Evolutionary conservation across 2,113 vertebrate genomes (phyloP).

Genomic region (Plecturocebus donacophilus): DNA sequence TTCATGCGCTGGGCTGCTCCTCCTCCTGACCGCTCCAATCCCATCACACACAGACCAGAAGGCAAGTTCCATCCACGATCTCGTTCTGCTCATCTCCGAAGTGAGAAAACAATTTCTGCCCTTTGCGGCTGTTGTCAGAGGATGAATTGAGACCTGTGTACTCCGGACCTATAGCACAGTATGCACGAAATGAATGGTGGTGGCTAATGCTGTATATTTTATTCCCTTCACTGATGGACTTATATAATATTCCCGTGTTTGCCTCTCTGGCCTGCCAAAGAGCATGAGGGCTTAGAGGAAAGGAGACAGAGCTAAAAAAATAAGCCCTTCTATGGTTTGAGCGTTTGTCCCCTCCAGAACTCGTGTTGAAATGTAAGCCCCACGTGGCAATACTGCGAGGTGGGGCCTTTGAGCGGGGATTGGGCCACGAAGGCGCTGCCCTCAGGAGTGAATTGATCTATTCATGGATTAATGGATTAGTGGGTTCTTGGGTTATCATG

Average conservation of each 20-base stretch:
- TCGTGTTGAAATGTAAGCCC: neutral
- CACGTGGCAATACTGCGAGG: neutral
- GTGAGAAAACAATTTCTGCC: neutral
- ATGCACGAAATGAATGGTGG: accelerated
- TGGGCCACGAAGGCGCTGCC: neutral
- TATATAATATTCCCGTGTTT: accelerated
- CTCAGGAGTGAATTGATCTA: neutral
- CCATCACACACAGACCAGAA: neutral
- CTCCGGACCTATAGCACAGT: neutral
- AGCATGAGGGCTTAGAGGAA: neutral
- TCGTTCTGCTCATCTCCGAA: neutral
- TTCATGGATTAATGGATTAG: neutral
- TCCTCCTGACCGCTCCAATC: neutral
- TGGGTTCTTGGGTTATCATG: neutral
- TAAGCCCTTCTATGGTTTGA: neutral
- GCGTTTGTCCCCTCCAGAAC: neutral
- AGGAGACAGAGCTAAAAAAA: neutral
- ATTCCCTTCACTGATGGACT: neutral
- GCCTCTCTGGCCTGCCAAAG: neutral
- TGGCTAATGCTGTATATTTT: neutral
- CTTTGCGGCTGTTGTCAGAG: neutral
- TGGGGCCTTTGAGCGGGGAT: neutral
- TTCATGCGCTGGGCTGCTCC: too few species aligned
- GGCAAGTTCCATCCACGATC: accelerated
- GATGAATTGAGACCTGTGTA: too few species aligned